Evolutionary conservation across 2,113 vertebrate species (phyloP).

Genomic region (Syngnathoides biaculeatus): DNA sequence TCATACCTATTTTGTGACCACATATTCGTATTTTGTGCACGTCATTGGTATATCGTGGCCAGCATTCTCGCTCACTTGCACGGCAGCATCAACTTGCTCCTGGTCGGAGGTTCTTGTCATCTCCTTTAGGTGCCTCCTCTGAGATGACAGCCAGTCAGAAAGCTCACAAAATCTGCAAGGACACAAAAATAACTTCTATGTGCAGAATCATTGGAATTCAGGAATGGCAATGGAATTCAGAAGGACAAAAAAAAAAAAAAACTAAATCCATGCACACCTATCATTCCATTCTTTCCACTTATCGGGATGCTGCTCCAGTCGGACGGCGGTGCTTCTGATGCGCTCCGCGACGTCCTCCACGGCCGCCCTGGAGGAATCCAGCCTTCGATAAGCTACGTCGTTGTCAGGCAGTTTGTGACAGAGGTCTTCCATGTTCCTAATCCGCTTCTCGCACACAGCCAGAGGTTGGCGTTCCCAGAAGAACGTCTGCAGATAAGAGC

Average conservation of each 20-base stretch:
- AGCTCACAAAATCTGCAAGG: slow-evolving; percentile 80
- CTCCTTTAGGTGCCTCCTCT: slow-evolving; percentile 74
- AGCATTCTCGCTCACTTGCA: slow-evolving; percentile 72
- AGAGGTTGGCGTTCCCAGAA: slow-evolving; percentile 83
- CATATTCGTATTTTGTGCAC: too few relatives aligned
- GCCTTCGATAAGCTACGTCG: slow-evolving; percentile 71
- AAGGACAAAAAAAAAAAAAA: slow-evolving; percentile 1
- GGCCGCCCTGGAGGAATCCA: slow-evolving; percentile 66
- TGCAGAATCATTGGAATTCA: too few relatives aligned
- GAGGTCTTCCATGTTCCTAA: slow-evolving; percentile 85
- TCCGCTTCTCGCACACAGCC: slow-evolving; percentile 81
- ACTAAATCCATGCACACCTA: slow-evolving; percentile 68
- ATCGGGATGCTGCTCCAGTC: slow-evolving; percentile 81
- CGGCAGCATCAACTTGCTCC: slow-evolving; percentile 65
- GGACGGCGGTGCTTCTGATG: slow-evolving; percentile 71
- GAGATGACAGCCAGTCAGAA: slow-evolving; percentile 81
- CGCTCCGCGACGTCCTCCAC: slow-evolving; percentile 78
- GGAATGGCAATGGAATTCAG: not conserved
- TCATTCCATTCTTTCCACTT: slow-evolving; percentile 85
- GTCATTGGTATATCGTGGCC: too few relatives aligned
- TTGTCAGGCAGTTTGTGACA: slow-evolving; percentile 85
- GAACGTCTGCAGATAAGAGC: slow-evolving; percentile 74
- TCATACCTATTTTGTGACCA: too few relatives aligned
- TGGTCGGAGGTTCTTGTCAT: slow-evolving; percentile 60
- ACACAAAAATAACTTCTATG: not conserved